Conservation (phyloP, 2,113 vertebrate genomes). For the Heptranchias perlo region DNA sequence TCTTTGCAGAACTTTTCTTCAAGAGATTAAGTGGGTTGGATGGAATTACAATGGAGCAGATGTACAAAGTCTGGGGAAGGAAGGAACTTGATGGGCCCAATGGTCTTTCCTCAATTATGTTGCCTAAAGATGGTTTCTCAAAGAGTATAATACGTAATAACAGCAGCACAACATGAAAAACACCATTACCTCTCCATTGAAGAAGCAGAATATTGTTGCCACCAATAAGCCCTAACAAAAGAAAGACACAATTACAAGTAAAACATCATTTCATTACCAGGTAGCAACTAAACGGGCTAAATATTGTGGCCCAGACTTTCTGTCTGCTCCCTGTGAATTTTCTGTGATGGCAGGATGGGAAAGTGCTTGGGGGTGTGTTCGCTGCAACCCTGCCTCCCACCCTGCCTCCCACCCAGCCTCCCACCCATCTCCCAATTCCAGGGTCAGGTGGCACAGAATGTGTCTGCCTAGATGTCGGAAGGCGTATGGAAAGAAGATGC, state of each 20-base stretch:
- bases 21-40: neutral
- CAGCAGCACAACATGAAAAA: neutral
- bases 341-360: neutral
- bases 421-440: neutral
- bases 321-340: neutral
- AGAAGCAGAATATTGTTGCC: slow-evolving; percentile 98
- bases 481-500: neutral
- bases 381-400: neutral
- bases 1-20: neutral
- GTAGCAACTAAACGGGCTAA: neutral
- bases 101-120: neutral
- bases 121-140: neutral
- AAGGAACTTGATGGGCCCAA: neutral
- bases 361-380: neutral
- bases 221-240: slow-evolving; percentile 84
- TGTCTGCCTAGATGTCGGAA: neutral
- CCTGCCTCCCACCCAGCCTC: neutral
- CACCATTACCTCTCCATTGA: slow-evolving; percentile 87
- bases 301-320: neutral
- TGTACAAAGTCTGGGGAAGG: neutral
- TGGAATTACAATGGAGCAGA: neutral
- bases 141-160: neutral
- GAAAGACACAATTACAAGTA: slow-evolving; percentile 26
- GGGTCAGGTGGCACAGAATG: neutral
- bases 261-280: neutral